phyloP scores from a whole-genome alignment of 2,888 invertebrate species.

The Cantharis nigra region DNA sequence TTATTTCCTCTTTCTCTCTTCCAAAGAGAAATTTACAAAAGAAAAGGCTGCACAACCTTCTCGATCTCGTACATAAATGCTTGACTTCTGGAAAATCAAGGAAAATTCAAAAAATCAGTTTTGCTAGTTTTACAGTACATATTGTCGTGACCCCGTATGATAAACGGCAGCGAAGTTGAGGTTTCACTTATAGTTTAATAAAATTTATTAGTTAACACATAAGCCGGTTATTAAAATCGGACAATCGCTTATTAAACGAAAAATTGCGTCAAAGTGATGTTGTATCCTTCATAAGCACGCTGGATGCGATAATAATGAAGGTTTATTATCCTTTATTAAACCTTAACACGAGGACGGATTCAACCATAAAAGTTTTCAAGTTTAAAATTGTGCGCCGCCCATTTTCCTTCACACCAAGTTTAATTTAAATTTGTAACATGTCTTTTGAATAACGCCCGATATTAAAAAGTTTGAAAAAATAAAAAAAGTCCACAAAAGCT shows the following conservation, averaged over 20 bases:
- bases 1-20: no score
- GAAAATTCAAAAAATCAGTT: no score
- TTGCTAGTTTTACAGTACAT: no score
- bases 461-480: neutral
- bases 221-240: neutral
- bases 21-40: no score
- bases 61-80: no score
- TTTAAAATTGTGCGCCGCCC: constrained; percentile 14
- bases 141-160: neutral
- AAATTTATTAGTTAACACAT: neutral
- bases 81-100: no score
- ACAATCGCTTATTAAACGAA: neutral
- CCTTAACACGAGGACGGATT: constrained; percentile 9
- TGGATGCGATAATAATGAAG: constrained; percentile 9
- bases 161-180: neutral
- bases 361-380: constrained; percentile 21
- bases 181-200: neutral
- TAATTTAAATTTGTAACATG: neutral
- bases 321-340: constrained; percentile 20
- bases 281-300: neutral
- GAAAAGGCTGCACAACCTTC: no score
- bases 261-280: neutral
- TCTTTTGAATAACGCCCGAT: neutral
- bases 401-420: neutral
- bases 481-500: neutral